A percentile compares a stretch with the other conserved stretches of the same genome.
Evolutionary conservation across 2,888 invertebrate species (phyloP).

Genomic region (Lithophane semibrunnea): DNA sequence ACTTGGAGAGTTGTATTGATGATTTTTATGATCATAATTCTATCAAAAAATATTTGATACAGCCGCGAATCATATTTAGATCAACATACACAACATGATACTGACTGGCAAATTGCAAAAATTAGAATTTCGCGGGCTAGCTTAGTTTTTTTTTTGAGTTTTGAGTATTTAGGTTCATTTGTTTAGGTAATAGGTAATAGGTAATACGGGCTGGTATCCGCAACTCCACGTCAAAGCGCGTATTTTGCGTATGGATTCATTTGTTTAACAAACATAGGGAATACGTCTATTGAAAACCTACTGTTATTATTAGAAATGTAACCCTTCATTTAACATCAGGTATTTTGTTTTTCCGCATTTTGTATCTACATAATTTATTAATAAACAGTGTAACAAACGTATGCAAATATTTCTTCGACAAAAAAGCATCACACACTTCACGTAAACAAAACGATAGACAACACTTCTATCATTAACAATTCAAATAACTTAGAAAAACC

Average conservation of each 20-base stretch:
- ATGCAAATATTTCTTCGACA: background rate
- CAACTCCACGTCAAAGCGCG: too few relatives aligned
- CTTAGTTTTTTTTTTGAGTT: too few relatives aligned
- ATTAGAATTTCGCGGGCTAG: too few relatives aligned
- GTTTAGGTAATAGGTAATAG: too few relatives aligned
- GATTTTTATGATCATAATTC: too few relatives aligned
- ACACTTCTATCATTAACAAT: constrained; percentile 36
- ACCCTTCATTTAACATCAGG: constrained; percentile 9
- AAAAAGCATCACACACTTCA: constrained; percentile 12
- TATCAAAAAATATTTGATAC: too few relatives aligned
- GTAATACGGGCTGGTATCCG: too few relatives aligned
- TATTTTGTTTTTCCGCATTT: constrained; percentile 6
- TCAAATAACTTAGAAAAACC: constrained; percentile 31
- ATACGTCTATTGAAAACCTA: background rate
- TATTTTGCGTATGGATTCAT: too few relatives aligned
- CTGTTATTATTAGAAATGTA: background rate
- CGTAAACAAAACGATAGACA: constrained; percentile 21
- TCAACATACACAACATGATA: too few relatives aligned
- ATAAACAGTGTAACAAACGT: background rate
- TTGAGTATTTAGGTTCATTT: background rate
- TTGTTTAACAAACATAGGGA: background rate
- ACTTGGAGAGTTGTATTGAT: too few relatives aligned
- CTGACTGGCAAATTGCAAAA: too few relatives aligned
- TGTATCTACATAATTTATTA: constrained; percentile 10
- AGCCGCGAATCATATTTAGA: too few relatives aligned